Conservation (phyloP, 2,797 vertebrate species). For the Arctocebus calabarensis region DNA sequence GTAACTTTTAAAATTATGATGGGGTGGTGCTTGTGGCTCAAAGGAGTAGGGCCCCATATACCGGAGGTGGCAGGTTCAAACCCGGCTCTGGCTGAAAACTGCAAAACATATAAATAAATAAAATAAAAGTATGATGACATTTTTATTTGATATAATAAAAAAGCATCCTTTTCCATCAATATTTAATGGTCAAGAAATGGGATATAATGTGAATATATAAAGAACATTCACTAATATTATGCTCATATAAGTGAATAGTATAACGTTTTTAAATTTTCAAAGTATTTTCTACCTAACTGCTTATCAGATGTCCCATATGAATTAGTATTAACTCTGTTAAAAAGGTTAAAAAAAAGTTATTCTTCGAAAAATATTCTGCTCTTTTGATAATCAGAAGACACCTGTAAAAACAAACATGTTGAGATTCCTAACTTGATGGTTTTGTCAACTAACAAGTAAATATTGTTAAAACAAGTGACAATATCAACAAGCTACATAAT, state of each 20-base stretch:
- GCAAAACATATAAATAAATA: neutral
- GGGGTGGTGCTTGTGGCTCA: too few species aligned
- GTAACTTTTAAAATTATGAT: neutral
- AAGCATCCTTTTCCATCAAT: neutral
- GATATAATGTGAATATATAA: neutral
- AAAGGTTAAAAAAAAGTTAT: neutral
- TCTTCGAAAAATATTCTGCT: neutral
- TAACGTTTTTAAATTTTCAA: neutral
- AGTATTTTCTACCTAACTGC: neutral
- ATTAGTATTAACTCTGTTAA: neutral
- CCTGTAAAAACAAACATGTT: neutral
- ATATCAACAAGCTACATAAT: neutral
- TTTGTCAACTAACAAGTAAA: neutral
- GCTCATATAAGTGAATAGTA: neutral
- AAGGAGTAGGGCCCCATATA: too few species aligned
- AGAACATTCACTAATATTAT: neutral
- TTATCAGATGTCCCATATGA: neutral
- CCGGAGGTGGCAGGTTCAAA: too few species aligned
- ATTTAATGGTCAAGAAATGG: neutral
- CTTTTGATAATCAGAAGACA: neutral
- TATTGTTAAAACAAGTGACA: constrained; percentile 14
- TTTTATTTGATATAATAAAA: neutral
- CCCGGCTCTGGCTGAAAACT: too few species aligned
- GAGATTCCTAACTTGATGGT: neutral
- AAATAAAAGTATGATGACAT: neutral